Evolutionary conservation across 2,888 invertebrate species (phyloP).

Genomic region (Scrobipalpa atriplicella): DNA sequence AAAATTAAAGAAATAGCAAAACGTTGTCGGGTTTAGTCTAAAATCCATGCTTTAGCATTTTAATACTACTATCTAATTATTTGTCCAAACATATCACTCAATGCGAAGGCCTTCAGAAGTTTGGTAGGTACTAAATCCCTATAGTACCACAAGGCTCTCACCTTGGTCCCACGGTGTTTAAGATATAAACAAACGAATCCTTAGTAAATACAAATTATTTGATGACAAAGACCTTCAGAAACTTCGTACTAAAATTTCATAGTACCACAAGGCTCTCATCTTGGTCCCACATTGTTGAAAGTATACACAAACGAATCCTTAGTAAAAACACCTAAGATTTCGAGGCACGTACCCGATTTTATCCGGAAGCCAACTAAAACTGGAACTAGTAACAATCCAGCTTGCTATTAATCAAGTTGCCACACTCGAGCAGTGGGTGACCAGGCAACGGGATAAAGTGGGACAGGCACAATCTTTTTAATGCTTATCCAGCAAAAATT

Average conservation of each 20-base stretch:
- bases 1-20: background rate
- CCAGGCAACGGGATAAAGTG: background rate
- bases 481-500: background rate
- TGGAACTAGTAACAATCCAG: slow-evolving; percentile 27
- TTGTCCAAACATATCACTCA: background rate
- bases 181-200: too few relatives aligned
- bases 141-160: background rate
- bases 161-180: too few relatives aligned
- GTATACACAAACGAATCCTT: slow-evolving; percentile 3
- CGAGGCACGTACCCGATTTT: slow-evolving; percentile 24
- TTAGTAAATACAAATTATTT: too few relatives aligned
- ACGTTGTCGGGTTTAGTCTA: background rate
- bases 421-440: slow-evolving; percentile 29
- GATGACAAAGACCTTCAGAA: background rate
- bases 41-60: background rate
- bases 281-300: background rate
- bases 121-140: background rate
- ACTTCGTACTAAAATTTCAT: background rate
- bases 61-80: background rate
- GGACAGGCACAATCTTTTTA: background rate
- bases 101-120: background rate
- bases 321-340: slow-evolving; percentile 14
- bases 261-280: background rate
- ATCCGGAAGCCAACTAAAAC: slow-evolving; percentile 25
- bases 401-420: slow-evolving; percentile 48